Evolutionary conservation across 2,113 vertebrate species (phyloP).

Genomic region (Podarcis raffonei): DNA sequence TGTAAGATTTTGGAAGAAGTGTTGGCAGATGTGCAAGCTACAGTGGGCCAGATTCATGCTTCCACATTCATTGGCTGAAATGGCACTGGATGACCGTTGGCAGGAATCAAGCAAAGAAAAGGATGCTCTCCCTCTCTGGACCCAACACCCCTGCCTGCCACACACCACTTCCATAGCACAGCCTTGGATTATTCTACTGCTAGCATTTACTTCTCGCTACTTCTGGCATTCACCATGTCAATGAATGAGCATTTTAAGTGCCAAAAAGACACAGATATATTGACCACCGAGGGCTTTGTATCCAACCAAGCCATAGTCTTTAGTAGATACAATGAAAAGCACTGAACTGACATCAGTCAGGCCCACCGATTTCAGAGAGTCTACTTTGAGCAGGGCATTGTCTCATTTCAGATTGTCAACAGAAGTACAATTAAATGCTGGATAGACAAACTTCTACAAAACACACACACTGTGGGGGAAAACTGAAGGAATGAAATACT

Average conservation of each 20-base stretch:
- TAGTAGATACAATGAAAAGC: too few relatives aligned
- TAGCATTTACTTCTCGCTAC: background rate
- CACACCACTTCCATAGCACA: conserved; percentile 65
- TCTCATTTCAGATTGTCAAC: background rate
- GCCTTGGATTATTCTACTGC: conserved; percentile 34
- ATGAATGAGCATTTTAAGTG: background rate
- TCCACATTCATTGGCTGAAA: conserved; percentile 33
- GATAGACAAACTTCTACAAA: background rate
- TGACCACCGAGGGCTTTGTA: background rate
- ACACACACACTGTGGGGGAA: background rate
- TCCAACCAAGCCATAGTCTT: too few relatives aligned
- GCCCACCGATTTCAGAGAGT: too few relatives aligned
- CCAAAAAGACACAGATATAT: background rate
- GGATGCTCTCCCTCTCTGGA: conserved; percentile 33
- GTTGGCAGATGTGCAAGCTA: conserved; percentile 40
- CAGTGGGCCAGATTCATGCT: conserved; percentile 36
- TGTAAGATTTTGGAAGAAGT: conserved; percentile 14
- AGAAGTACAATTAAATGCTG: background rate
- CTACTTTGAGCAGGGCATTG: background rate
- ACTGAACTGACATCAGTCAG: too few relatives aligned
- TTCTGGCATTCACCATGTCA: background rate
- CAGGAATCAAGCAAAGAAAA: conserved; percentile 56
- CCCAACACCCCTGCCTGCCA: background rate
- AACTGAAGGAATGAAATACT: background rate
- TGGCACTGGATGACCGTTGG: conserved; percentile 19